Percentiles rank a stretch among this genome's conserved stretches.
Conservation (phyloP, 2,113 vertebrate genomes). For the Lagopus muta region DNA sequence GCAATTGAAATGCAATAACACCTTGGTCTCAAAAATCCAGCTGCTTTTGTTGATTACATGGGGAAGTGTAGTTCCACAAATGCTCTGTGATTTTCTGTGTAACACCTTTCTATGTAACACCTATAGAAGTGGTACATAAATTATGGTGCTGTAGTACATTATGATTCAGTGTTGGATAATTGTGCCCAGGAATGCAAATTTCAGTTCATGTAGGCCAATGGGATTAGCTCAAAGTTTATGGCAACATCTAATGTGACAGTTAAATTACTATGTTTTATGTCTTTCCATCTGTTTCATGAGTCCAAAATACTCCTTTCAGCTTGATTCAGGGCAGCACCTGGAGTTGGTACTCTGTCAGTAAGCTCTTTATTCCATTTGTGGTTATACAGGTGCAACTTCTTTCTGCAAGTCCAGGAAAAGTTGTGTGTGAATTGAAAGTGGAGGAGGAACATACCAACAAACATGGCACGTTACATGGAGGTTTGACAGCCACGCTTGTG, state of each 20-base stretch:
- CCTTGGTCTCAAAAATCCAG: not conserved
- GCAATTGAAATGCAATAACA: not conserved
- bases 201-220: too few relatives aligned
- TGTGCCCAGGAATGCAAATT: too few relatives aligned
- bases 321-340: not conserved
- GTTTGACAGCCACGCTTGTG: slow-evolving; percentile 91
- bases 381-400: slow-evolving; percentile 81
- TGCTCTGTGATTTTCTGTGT: not conserved
- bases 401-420: slow-evolving; percentile 87
- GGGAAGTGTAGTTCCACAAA: not conserved
- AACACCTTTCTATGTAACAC: too few relatives aligned
- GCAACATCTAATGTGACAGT: not conserved
- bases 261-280: not conserved
- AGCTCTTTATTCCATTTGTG: slow-evolving; percentile 6
- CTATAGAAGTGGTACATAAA: too few relatives aligned
- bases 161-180: too few relatives aligned
- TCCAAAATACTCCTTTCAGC: not conserved
- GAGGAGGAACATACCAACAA: slow-evolving; percentile 91
- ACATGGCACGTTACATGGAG: slow-evolving; percentile 89
- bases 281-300: not conserved
- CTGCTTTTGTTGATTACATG: not conserved
- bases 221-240: not conserved
- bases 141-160: too few relatives aligned
- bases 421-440: slow-evolving; percentile 92
- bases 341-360: not conserved